phyloP scores from a whole-genome alignment of 2,888 invertebrate genomes.

The Altica lythri region DNA sequence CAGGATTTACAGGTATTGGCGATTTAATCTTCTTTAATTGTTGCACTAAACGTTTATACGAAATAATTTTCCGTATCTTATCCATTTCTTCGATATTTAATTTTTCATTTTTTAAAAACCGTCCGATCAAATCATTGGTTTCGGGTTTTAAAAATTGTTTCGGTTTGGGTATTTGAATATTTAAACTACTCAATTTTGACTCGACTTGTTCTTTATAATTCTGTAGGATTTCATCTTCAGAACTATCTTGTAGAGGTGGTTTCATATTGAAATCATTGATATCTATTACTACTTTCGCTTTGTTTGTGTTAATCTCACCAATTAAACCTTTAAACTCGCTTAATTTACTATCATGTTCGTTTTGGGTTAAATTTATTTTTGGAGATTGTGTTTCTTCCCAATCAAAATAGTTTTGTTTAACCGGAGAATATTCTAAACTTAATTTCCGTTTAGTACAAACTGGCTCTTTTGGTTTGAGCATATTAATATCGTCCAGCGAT shows the following conservation, averaged over 20 bases:
- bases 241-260: slow-evolving; percentile 11
- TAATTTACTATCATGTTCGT: slow-evolving; percentile 32
- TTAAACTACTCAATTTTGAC: slow-evolving; percentile 47
- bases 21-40: slow-evolving; percentile 32
- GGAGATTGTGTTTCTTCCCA: slow-evolving; percentile 47
- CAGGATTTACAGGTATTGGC: slow-evolving; percentile 18
- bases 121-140: slow-evolving; percentile 37
- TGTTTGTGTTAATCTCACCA: slow-evolving; percentile 30
- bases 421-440: slow-evolving; percentile 25
- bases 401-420: slow-evolving; percentile 35
- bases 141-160: slow-evolving; percentile 33
- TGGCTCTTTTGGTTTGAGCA: slow-evolving; percentile 25
- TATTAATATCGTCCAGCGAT: slow-evolving; percentile 34
- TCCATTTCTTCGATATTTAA: slow-evolving; percentile 45
- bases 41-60: slow-evolving; percentile 44
- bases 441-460: slow-evolving; percentile 23
- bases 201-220: slow-evolving; percentile 49
- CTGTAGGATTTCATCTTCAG: slow-evolving; percentile 42
- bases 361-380: slow-evolving; percentile 21
- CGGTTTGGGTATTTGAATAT: slow-evolving; percentile 45
- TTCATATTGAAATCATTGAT: slow-evolving; percentile 39
- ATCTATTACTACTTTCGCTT: slow-evolving; percentile 41
- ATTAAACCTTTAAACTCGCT: slow-evolving; percentile 39
- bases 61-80: slow-evolving; percentile 46
- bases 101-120: slow-evolving; percentile 46